A percentile compares a stretch with the other conserved stretches of the same genome.
These are phyloP conservation scores for Uria aalge DNA, from an alignment of 2,113 vertebrate species.

Conservation along the genomic window DNA sequence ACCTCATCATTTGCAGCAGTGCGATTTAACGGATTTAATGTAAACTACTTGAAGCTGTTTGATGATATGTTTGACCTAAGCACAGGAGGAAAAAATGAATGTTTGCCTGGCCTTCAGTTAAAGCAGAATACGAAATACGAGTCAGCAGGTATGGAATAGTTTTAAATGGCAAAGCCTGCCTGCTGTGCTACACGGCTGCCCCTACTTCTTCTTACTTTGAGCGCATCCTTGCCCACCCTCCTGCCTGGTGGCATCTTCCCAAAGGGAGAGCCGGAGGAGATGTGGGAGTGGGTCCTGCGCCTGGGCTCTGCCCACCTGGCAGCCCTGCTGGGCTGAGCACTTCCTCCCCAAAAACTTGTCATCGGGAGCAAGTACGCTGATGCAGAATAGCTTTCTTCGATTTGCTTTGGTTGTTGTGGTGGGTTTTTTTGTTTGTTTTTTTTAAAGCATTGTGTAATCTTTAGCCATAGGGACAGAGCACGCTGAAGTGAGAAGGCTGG, in stretches of 20 bases:
- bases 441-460: neutral
- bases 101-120: neutral
- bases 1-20: slow-evolving; percentile 34
- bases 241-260: neutral
- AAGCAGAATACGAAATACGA: neutral
- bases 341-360: neutral
- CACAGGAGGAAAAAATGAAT: neutral
- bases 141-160: neutral
- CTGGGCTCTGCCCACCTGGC: neutral
- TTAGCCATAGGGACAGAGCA: neutral
- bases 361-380: rapidly evolving
- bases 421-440: neutral
- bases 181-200: neutral
- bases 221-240: neutral
- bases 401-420: neutral
- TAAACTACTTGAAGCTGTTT: slow-evolving; percentile 42
- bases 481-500: neutral
- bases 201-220: neutral
- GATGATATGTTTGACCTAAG: slow-evolving; percentile 10
- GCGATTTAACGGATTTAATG: slow-evolving; percentile 36
- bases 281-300: neutral
- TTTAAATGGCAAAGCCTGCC: neutral
- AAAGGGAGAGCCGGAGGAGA: rapidly evolving
- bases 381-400: neutral
- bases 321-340: neutral